Base-by-base conservation (phyloP, 2,113 vertebrate genomes). In the Synchiropus splendidus region DNA sequence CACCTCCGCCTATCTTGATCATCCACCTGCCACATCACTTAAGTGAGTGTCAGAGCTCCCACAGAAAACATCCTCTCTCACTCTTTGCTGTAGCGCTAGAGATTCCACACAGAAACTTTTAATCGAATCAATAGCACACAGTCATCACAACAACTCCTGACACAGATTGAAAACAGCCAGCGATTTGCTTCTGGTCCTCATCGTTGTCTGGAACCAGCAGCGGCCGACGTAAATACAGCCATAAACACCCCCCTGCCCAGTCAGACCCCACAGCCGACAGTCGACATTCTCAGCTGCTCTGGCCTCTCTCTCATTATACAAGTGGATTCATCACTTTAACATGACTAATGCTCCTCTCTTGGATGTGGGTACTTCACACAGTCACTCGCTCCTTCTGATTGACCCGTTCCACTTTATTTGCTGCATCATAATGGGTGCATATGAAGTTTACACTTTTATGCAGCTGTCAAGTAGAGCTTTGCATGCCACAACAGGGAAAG, bases 211-310 rank as follows among this genome's bases (percentile, higher is more conserved):
- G 35, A 56, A 32, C 36, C 58, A 50, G 10, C 54, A 39, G 57
- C 45, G 64, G 12, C 45, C 1, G 43, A 61, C 70, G 75, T 76
- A 79, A 81, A 75, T 70, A 58, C 70, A 44, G 72, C 45, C 18
- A 83, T 84, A 82, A 84, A 81, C 80, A 80, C 78, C 65, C 63
- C 56, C 42, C 5, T 45, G 21, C 48, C 38, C 45, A 39, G 31
- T 50, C 58, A 61, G 53, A 57, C 52, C 31, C 58, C 49, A 69
- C 67, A 74, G 61, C 70, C 79, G 82, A 79, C 72, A 56, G 60
- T 41, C 43, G 18, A 42, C 75, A 84, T 84, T 81, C 82, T 39
- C 85, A 87, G 85, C 85, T 87, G 85, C 38, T 72, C 39, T 45
- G 42, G 59, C 54, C 9, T 16, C 66, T 84, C 82, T 48, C 52